Evolutionary conservation across 1,140 invertebrate genomes (phyloP), one percentile per base, ranked within the genome.

Genomic region (Matsumurasca onukii): DNA sequence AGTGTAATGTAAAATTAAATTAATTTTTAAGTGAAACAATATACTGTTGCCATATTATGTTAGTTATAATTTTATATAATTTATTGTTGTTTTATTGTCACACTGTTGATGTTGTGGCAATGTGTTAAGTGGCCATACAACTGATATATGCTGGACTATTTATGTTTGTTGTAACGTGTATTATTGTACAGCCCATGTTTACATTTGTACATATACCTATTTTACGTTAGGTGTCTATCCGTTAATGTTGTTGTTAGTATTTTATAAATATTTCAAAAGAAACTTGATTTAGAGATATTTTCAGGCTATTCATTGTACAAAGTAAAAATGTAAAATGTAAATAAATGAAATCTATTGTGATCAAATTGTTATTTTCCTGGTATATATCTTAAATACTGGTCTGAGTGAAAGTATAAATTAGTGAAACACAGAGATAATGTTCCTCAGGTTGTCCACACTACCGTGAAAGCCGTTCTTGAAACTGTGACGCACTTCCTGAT

Each of bases 241-340:
- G 25, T 59, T 59, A 59, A 39, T 59, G 55, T 59, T 59, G 49
- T 51, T 51, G 55, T 59, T 59, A 27, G 55, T 59, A 59, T 59
- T 59, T 59, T 59, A 59, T 59, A 59, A 59, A 59, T 59, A 59
- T 59, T 59, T 20, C 49, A 51, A 22, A 20, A 20, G n/a, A 12
- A 51, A 51, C n/a, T 51, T 5, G n/a, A n/a, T n/a, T n/a, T n/a
- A n/a, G n/a, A n/a, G n/a, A n/a, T n/a, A n/a, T n/a, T n/a, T n/a
- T n/a, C n/a, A n/a, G n/a, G n/a, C n/a, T n/a, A n/a, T n/a, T n/a
- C n/a, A n/a, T n/a, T n/a, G n/a, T n/a, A n/a, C n/a, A n/a, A n/a
- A n/a, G n/a, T n/a, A n/a, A n/a, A n/a, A n/a, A n/a, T n/a, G n/a
- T n/a, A n/a, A n/a, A n/a, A n/a, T n/a, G n/a, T n/a, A n/a, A n/a